Base-by-base conservation (phyloP, 2,888 invertebrate species). In the Autographa gamma region DNA sequence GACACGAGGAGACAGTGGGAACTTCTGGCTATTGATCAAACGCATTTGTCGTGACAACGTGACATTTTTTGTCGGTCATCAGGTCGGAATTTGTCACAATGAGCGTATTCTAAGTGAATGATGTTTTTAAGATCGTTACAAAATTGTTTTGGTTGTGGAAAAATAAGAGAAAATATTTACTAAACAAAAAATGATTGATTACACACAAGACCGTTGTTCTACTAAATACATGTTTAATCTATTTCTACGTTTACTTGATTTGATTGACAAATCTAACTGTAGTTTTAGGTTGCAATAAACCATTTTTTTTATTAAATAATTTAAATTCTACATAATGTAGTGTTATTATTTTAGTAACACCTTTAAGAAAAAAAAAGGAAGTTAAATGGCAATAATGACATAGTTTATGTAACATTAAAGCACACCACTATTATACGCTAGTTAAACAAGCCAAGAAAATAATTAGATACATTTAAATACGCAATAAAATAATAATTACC, bases 21-120 rank as follows among this genome's bases (percentile, higher is more conserved):
- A 89, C 82, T 86, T 86, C 86, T 86, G 80, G 85, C 85, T 87
- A 48, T 88, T 85, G 79, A 87, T 84, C 81, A 85, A 89, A 86
- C 86, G 80, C 74, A 31, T 80, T 38, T 82, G 83, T 93, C 92
- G 92, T 93, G 93, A 92, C 88, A 67, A 70, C 74, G 62, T 62
- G 82, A 85, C 81, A 85, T 83, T 88, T 86, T 89, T 89, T 85
- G 85, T 87, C 83, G 84, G 74, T 76, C 64, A 72, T 62, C 60
- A 66, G 74, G 72, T 69, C 74, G 62, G 19, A 43, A 74, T 71
- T 77, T 60, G 63, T 73, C 60, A 61, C 74, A 66, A 32, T 60
- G 58, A 72, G 66, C 71, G 32, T 34, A 75, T 41, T 72, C 60
- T 19, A 58, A 38, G 32, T 19, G 54, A 25, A 66, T 19, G 34